Conservation (phyloP, 2,797 vertebrate genomes). For the Cyprinella venusta region DNA sequence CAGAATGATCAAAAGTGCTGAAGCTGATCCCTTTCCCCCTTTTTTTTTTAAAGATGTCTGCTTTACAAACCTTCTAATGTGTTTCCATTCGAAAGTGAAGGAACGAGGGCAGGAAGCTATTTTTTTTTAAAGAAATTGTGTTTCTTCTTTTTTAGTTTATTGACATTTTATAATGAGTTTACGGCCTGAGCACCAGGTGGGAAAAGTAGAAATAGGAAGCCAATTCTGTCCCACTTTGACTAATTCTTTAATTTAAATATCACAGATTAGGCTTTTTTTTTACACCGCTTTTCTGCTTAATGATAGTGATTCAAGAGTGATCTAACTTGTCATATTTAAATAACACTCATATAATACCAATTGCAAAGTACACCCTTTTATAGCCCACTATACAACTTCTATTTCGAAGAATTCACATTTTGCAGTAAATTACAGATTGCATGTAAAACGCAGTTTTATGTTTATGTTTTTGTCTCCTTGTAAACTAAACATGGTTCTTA, state of each 20-base stretch:
- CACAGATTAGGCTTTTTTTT: neutral
- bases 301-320: neutral
- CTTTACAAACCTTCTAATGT: slow-evolving; percentile 69
- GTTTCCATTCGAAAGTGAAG: slow-evolving; percentile 73
- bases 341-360: neutral
- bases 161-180: slow-evolving; percentile 77
- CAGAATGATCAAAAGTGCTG: slow-evolving; percentile 72
- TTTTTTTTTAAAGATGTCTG: slow-evolving; percentile 64
- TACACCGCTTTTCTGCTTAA: neutral
- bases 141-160: slow-evolving; percentile 75
- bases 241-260: slow-evolving; percentile 61
- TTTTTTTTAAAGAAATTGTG: slow-evolving; percentile 71
- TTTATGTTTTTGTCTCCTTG: neutral
- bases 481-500: neutral
- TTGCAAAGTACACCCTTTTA: neutral
- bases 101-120: slow-evolving; percentile 61
- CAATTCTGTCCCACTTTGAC: slow-evolving; percentile 53
- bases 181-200: slow-evolving; percentile 70
- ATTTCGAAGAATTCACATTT: neutral
- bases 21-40: slow-evolving; percentile 55
- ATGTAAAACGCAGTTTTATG: neutral
- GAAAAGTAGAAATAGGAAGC: slow-evolving; percentile 63
- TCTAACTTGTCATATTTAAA: neutral
- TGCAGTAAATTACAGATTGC: slow-evolving; percentile 6
- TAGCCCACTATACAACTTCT: neutral